Evolutionary conservation across 2,888 invertebrate species (phyloP).

Genomic region (Aleiodes alternator): DNA sequence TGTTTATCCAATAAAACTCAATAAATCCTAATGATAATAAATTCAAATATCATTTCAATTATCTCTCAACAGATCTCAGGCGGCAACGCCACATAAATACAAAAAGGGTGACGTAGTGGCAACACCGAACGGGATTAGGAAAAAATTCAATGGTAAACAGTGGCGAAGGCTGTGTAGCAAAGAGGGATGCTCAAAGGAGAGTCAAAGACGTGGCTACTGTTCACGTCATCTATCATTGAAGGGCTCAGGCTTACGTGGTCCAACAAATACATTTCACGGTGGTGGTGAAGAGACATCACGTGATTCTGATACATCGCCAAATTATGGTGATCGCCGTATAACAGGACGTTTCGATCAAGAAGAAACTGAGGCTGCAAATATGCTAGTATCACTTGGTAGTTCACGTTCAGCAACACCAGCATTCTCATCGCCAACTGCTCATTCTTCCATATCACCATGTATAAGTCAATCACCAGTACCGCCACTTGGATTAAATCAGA

Average conservation of each 20-base stretch:
- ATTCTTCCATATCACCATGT: constrained; percentile 81
- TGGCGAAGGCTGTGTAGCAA: constrained; percentile 98
- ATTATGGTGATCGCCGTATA: constrained; percentile 84
- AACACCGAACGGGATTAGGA: constrained; percentile 95
- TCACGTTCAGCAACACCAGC: constrained; percentile 95
- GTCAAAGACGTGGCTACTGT: constrained; percentile 97
- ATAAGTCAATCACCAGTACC: constrained; percentile 83
- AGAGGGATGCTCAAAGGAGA: constrained; percentile 96
- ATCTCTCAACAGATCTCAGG: constrained; percentile 82
- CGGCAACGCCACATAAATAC: constrained; percentile 95
- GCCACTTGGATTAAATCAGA: constrained; percentile 84
- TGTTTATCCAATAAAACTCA: too few relatives aligned
- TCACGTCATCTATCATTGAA: constrained; percentile 96
- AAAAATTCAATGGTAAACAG: constrained; percentile 99
- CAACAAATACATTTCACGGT: constrained; percentile 68
- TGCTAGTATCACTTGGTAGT: constrained; percentile 94
- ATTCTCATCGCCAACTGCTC: constrained; percentile 86
- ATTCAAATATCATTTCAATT: constrained; percentile 23
- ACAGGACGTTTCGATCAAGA: constrained; percentile 93
- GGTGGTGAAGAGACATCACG: constrained; percentile 93
- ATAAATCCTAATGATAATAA: neutral
- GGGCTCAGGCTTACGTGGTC: constrained; percentile 77
- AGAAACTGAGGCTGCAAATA: constrained; percentile 97
- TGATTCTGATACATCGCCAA: constrained; percentile 93
- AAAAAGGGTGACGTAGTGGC: constrained; percentile 98